Evolutionary conservation across 2,888 invertebrate species (phyloP).

Genomic region (Marasmarcha lunaedactyla): DNA sequence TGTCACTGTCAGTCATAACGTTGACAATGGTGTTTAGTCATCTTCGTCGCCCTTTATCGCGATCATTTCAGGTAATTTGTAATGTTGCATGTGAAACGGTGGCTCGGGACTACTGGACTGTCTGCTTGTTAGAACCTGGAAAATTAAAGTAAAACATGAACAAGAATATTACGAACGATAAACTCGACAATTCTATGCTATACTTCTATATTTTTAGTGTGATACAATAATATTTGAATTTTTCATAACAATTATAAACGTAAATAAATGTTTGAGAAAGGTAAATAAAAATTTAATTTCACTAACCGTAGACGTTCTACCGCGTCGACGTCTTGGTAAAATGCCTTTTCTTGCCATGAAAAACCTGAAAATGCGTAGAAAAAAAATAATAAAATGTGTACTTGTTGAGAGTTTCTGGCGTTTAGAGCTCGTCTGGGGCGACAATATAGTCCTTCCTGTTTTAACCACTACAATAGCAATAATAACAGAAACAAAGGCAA

Average conservation of each 20-base stretch:
- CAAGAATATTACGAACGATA: too few relatives aligned
- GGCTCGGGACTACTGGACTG: slow-evolving; percentile 71
- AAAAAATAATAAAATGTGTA: neutral
- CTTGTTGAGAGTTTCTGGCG: too few relatives aligned
- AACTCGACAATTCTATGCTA: too few relatives aligned
- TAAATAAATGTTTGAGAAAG: too few relatives aligned
- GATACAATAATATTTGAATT: too few relatives aligned
- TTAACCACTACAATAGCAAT: too few relatives aligned
- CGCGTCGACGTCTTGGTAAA: slow-evolving; percentile 81
- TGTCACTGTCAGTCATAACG: neutral
- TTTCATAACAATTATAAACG: too few relatives aligned
- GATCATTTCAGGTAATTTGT: slow-evolving; percentile 76
- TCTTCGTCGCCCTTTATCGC: slow-evolving; percentile 38
- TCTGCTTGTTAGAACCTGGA: slow-evolving; percentile 29
- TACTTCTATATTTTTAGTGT: too few relatives aligned
- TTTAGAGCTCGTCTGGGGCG: too few relatives aligned
- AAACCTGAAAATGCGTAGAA: slow-evolving; percentile 61
- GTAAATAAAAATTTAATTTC: too few relatives aligned
- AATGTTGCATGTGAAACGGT: slow-evolving; percentile 83
- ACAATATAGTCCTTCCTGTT: too few relatives aligned
- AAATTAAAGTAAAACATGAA: slow-evolving; percentile 15
- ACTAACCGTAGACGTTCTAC: slow-evolving; percentile 72
- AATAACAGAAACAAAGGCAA: too few relatives aligned
- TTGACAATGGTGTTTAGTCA: slow-evolving; percentile 14
- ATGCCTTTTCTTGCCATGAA: slow-evolving; percentile 91